Evolutionary conservation across 2,797 vertebrate species (phyloP), one percentile per base, ranked within the genome.

Genomic region (Onychomys leucogaster): DNA sequence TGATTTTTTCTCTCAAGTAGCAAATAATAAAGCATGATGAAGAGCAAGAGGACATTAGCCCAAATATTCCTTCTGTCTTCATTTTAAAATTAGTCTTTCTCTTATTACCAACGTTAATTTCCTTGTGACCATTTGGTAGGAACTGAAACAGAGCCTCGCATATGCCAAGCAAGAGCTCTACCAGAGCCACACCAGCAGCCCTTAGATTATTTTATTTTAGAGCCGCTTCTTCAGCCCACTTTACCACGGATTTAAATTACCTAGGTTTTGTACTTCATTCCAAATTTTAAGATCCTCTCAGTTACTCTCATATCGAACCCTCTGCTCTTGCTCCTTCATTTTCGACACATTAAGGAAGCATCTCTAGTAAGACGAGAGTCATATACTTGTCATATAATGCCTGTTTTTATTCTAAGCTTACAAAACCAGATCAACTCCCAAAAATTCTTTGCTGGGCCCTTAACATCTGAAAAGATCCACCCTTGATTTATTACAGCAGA

Each of bases 381-480:
- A 43, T 32, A 65, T 29, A 55, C 65, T 55, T 52, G 46, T 69
- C 25, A 55, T 17, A 37, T n/a, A n/a, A 71, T 55, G 49, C 25
- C 34, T 55, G 29, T 84, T 43, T 89, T 55, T 78, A 86, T 19
- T 86, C 85, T 61, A 41, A 67, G 7, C 52, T 92, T 32, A 89
- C 83, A 95, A 87, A 96, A 83, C 77, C 90, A 91, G 41, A 83
- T 32, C 59, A 67, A 14, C 55, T 91, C 46, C 49, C 82, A 25
- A 61, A 84, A 93, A 43, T 41, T 80, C 14, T 63, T 76, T 34
- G 21, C 34, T 65, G 43, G 14, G 6, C 41, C 67, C 88, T 89
- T 69, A 75, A 94, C 61, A 89, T n/a, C 46, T 73, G 34, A 67
- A 87, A 81, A 91, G 23, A 37, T 12, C 34, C 1, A 82, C 16